Base-by-base conservation (phyloP, 1,140 invertebrate genomes). In the Drosophila saltans region DNA sequence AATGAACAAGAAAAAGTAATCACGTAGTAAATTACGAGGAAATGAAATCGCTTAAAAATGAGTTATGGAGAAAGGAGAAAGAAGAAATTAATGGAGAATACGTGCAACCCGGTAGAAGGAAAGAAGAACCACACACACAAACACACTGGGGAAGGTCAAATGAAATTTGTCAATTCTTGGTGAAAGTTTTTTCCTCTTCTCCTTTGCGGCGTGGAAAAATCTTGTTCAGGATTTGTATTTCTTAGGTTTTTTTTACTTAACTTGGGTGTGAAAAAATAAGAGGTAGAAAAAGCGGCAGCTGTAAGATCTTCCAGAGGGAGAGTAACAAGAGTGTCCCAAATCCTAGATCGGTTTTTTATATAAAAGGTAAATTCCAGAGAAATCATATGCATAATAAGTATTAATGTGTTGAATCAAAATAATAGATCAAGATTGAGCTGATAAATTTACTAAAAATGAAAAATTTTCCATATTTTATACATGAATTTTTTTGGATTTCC, bases 1-100 rank as follows among this genome's bases (percentile, higher is more conserved):
- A 85, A 85, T 85, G 81, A 85, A 85, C 81, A 85, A 85, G 78
- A 85, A 85, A 85, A 85, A 81, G 81, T 85, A 85, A 85, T 85
- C 82, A 85, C 81, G 78, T 81, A 85, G 82, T 86, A 86, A 86
- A 86, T 86, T 86, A 86, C 82, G 68, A 86, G 82, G 78, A 86
- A 86, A 85, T 86, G 75, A 41, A 81, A 79, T 86, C 78, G 82
- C 78, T 86, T 86, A 85, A 85, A 81, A 80, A 85, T 85, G 82
- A 85, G 81, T 85, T 85, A 85, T 76, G 71, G 66, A 65, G 43
- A 69, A 59, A 59, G 61, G 43, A 64, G 75, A 73, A 72, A 64
- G 66, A 61, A 64, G 64, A 57, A 71, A 74, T 81, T 84, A 84
- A 84, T 84, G 81, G 81, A 40, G 74, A 66, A 75, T 85, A 84